Evolutionary conservation across 2,888 invertebrate genomes (phyloP), one percentile per base, ranked within the genome.

Genomic region (Acanthoscelides obtectus): DNA sequence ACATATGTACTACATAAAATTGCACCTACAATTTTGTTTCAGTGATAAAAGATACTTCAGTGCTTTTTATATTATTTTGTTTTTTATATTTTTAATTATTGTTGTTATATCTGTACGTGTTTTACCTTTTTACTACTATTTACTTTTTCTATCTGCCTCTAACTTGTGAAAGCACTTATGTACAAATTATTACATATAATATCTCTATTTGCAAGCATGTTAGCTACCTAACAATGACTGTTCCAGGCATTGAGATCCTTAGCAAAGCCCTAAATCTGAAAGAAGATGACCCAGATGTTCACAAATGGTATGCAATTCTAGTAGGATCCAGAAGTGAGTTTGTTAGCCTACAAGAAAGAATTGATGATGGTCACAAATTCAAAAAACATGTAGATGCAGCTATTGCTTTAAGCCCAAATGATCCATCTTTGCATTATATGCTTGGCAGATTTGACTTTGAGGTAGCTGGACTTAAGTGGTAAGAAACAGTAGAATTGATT

Each of bases 221-320:
- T n/a, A n/a, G n/a, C 21, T 64, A 72, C n/a, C n/a, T n/a, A n/a
- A n/a, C n/a, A n/a, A n/a, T n/a, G n/a, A n/a, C n/a, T 45, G 12
- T 72, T 76, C 21, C 75, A 89, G 91, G 91, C 68, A 85, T 89
- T 68, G 86, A 88, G 64, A 87, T 86, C 74, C 91, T 91, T 70
- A 84, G 87, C 70, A 82, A 83, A 73, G 88, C 91, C 21, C 80
- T 93, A 22, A 81, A 86, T 68, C 73, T 88, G 2, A 85, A 88
- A 73, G 82, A 86, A 0, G 80, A 85, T 21, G 86, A 88, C 78
- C 85, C 89, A 0, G 88, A 91, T 78, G 88, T 90, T 20, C 92
- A 93, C 83, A 93, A 93, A 84, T 93, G 93, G 93, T 90, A 87
- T 82, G 93, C 93, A 1, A 90, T 93, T 68, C 87, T 92, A 19